Conservation (phyloP, 37 sponge, comb jelly and placozoan species). For the Cladorhizidae sp. region DNA sequence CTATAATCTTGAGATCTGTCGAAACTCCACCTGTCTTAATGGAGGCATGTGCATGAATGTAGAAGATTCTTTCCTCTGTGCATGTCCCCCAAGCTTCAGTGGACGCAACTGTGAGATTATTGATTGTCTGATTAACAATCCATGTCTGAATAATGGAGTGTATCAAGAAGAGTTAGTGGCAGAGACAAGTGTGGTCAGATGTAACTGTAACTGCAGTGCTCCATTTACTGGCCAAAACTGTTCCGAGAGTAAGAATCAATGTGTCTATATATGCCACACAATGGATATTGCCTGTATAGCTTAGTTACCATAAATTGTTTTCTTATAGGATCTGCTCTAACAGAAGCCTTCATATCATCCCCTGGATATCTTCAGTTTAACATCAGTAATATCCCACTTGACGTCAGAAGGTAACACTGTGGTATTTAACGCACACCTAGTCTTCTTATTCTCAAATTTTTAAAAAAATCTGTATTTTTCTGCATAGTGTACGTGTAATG, state of each 20-base stretch:
- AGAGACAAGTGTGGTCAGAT: not conserved
- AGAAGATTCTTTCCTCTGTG: slow-evolving; percentile 33
- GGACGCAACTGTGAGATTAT: slow-evolving; percentile 49
- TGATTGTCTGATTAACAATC: slow-evolving; percentile 19
- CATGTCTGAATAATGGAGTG: slow-evolving; percentile 61
- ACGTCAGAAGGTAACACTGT: not conserved
- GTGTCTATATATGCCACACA: no score
- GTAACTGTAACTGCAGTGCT: slow-evolving; percentile 64
- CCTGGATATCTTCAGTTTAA: slow-evolving; percentile 44
- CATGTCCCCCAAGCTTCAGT: slow-evolving; percentile 41
- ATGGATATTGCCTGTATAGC: not conserved
- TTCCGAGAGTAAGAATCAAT: slow-evolving; percentile 49
- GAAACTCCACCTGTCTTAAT: slow-evolving; percentile 22
- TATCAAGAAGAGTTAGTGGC: slow-evolving; percentile 12
- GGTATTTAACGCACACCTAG: no score
- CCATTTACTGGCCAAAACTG: slow-evolving; percentile 60
- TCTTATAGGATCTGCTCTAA: slow-evolving; percentile 36
- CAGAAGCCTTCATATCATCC: slow-evolving; percentile 29
- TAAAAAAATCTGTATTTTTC: no score
- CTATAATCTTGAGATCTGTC: slow-evolving; percentile 12
- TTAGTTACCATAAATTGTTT: not conserved
- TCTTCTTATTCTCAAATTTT: no score
- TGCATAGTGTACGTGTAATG: slow-evolving; percentile 9
- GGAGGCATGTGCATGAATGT: slow-evolving; percentile 41
- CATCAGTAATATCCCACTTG: not conserved